Percentiles rank a stretch among this genome's conserved stretches.
Conservation (phyloP, 2,888 invertebrate species). For the Zhengitettix transpicula region DNA sequence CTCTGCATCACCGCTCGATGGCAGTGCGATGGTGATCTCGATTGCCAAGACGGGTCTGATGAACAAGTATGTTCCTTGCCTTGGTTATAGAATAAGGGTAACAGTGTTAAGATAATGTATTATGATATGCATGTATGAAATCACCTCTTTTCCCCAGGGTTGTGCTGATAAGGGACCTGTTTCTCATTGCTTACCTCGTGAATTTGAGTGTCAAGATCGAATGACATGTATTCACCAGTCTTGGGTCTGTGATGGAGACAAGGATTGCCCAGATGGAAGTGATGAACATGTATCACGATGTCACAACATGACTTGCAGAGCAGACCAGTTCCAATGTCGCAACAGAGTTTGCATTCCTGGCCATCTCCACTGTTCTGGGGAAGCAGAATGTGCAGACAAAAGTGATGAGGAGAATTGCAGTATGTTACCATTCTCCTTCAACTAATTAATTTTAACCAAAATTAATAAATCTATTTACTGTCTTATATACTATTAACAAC, state of each 20-base stretch:
- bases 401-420: constrained; percentile 77
- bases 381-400: constrained; percentile 63
- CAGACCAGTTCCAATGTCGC: constrained; percentile 76
- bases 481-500: not conserved
- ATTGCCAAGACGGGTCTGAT: constrained; percentile 71
- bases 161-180: constrained; percentile 36
- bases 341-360: constrained; percentile 59
- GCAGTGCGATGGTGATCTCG: constrained; percentile 76
- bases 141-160: constrained; percentile 29
- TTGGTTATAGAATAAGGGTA: not conserved
- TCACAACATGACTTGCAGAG: constrained; percentile 57
- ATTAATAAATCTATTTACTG: too few species aligned
- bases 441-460: not conserved
- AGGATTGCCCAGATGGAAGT: constrained; percentile 66
- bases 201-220: constrained; percentile 65
- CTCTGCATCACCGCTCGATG: constrained; percentile 64
- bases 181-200: constrained; percentile 50
- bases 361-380: constrained; percentile 66
- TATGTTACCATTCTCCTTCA: constrained; percentile 28
- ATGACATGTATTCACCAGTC: constrained; percentile 63
- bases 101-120: not conserved
- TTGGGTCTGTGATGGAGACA: constrained; percentile 74
- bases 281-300: constrained; percentile 53
- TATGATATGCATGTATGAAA: not conserved
- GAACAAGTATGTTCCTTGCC: constrained; percentile 37